These are phyloP conservation scores for Pocillopora verrucosa DNA, from an alignment of 64 coral and sea anemone species.

Conservation along the genomic window DNA sequence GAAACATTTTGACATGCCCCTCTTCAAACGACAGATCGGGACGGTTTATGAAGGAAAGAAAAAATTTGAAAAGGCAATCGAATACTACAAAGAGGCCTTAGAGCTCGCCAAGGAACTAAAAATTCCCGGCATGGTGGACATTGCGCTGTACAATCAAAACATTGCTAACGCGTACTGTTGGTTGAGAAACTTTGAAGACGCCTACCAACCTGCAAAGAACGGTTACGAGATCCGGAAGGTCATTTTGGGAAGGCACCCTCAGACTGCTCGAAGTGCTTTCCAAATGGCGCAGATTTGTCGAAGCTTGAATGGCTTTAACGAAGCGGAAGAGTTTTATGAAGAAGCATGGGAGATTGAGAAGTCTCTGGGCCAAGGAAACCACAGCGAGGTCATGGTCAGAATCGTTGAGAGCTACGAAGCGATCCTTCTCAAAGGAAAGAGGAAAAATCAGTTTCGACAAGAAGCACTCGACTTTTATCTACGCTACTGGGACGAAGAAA, in stretches of 20 bases:
- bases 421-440: background rate
- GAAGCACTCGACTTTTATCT: background rate
- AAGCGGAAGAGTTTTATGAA: slow-evolving; percentile 41
- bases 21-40: slow-evolving; percentile 40
- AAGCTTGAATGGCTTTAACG: background rate
- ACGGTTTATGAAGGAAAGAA: slow-evolving; percentile 14
- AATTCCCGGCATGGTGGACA: slow-evolving; percentile 17
- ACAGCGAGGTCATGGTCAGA: background rate
- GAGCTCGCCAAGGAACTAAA: slow-evolving; percentile 37
- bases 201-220: slow-evolving; percentile 23
- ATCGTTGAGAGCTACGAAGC: background rate
- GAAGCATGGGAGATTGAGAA: slow-evolving; percentile 52
- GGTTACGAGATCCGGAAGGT: slow-evolving; percentile 31
- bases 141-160: slow-evolving; percentile 38
- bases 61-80: slow-evolving; percentile 14
- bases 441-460: background rate
- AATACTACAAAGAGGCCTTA: slow-evolving; percentile 44
- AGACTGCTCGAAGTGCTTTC: slow-evolving; percentile 31
- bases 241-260: slow-evolving; percentile 26
- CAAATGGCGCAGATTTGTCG: slow-evolving; percentile 16
- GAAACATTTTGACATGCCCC: slow-evolving; percentile 36
- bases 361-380: slow-evolving; percentile 18
- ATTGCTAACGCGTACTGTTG: slow-evolving; percentile 33
- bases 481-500: background rate
- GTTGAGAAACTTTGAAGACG: slow-evolving; percentile 6